Evolutionary conservation across 2,797 vertebrate species (phyloP).

Genomic region (Cottoperca gobio): DNA sequence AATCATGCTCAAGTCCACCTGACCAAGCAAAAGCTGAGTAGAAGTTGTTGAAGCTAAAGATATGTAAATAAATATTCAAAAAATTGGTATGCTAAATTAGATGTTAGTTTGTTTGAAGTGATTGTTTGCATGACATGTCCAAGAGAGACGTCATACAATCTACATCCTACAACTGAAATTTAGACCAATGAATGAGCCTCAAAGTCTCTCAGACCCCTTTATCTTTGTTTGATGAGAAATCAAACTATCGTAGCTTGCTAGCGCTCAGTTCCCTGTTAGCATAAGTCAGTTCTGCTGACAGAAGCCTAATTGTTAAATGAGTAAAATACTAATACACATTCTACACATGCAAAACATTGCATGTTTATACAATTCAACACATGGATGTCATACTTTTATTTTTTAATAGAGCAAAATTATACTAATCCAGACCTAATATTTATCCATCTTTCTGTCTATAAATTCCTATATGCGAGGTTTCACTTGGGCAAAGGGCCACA

Average conservation of each 20-base stretch:
- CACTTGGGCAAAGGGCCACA: neutral
- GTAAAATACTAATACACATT: neutral
- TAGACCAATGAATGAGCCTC: neutral
- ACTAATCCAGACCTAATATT: neutral
- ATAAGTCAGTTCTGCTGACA: conserved; percentile 2
- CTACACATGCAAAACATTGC: neutral
- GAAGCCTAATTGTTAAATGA: neutral
- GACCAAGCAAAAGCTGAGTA: too few species aligned
- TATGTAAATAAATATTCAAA: neutral
- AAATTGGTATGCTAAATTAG: neutral
- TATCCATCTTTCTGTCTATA: neutral
- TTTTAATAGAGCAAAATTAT: neutral
- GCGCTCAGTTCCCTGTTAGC: neutral
- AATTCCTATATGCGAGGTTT: neutral
- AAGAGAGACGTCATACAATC: neutral
- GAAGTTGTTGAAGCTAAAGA: neutral
- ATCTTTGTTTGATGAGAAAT: conserved; percentile 1
- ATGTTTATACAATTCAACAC: neutral
- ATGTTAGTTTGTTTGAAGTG: too few species aligned
- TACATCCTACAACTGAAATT: neutral
- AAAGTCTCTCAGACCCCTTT: neutral
- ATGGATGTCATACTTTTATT: neutral
- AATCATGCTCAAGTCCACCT: neutral
- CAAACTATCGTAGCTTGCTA: neutral
- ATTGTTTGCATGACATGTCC: neutral